Conservation (phyloP, 2,113 vertebrate species). For the Mungos mungo region DNA sequence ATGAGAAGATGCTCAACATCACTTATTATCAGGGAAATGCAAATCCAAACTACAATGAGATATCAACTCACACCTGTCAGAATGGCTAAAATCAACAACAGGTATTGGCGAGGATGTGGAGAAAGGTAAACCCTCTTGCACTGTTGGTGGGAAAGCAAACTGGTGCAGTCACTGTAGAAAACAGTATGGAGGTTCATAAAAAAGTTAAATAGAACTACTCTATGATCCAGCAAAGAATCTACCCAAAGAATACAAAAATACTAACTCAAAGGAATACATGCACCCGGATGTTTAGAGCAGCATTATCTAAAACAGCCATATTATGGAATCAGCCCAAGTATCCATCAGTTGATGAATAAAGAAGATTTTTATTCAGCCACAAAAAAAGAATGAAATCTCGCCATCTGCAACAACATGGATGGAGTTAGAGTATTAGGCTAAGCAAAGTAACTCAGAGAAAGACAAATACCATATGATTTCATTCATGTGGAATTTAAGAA, state of each 20-base stretch:
- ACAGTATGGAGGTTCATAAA: too few species aligned
- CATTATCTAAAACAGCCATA: too few species aligned
- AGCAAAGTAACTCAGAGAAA: neutral
- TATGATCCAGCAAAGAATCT: too few species aligned
- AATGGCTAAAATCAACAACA: neutral
- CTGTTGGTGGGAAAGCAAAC: neutral
- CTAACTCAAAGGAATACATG: too few species aligned
- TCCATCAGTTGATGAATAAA: too few species aligned
- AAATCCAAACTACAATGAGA: neutral
- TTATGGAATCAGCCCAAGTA: too few species aligned
- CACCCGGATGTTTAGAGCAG: too few species aligned
- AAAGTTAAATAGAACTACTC: too few species aligned
- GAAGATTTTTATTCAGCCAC: neutral
- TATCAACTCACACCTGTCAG: neutral
- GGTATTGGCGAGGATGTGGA: neutral
- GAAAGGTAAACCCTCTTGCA: neutral
- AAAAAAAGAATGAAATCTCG: neutral
- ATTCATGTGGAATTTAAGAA: neutral
- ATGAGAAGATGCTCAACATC: neutral
- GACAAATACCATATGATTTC: neutral
- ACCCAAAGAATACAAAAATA: too few species aligned
- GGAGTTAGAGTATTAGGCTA: neutral
- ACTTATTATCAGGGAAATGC: neutral
- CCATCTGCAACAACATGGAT: neutral
- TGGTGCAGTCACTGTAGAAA: too few species aligned